Evolutionary conservation across 2,797 vertebrate species (phyloP), one percentile per base, ranked within the genome.

Genomic region (Antennarius maculatus): DNA sequence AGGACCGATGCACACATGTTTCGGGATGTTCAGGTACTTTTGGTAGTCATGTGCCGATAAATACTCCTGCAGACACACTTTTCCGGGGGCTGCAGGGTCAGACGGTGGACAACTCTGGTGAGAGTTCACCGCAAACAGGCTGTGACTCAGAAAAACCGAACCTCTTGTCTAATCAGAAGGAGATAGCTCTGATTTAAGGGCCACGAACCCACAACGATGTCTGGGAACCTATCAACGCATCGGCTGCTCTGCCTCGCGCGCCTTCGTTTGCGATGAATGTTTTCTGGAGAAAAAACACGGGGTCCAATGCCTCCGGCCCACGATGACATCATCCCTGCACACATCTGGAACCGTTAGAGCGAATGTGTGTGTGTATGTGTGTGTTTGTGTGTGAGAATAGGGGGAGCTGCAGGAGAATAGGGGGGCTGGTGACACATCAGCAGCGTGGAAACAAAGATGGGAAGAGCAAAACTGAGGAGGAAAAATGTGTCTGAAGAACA

Each of bases 321-420:
- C 86, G 65, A 93, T 94, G 90, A 93, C 93, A 92, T 94, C 92
- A 94, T 83, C 81, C 62, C 54, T 48, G 79, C 75, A 80, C 88
- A 92, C 93, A 94, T 93, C 92, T 93, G 93, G 93, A 93, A 92
- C 74, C 5, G 75, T 75, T 94, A 85, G 81, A 85, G 84, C 17
- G 7, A 6, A 37, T 68, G 69, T 79, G 67, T 87, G 79, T 67
- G 68, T 34, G 49, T 47, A 59, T 64, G 57, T 54, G 53, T 67
- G 68, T 34, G 49, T 47, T 56, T 64, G 57, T 54, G 53, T 42
- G 13, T 15, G 50, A 52, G 50, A 52, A 48, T 57, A 54, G 69
- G 75, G 67, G 70, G 56, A 64, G 63, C 66, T 74, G 45, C 43
- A 74, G 78, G 52, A 74, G 54, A 77, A 78, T 72, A 54, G 12